Evolutionary conservation across 2,113 vertebrate species (phyloP), one percentile per base, ranked within the genome.

Genomic region (Meleagris gallopavo): DNA sequence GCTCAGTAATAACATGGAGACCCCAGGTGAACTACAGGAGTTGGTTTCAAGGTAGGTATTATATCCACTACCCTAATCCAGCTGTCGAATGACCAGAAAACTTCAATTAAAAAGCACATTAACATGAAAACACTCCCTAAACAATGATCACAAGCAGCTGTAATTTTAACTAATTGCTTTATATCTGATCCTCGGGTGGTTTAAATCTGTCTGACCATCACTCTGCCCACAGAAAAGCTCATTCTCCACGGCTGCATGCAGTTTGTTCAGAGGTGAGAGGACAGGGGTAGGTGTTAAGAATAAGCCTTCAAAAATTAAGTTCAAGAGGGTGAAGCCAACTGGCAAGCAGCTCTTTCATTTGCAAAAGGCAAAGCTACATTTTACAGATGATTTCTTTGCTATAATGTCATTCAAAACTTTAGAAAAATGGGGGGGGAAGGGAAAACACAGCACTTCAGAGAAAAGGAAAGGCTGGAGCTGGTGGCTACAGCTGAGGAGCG

Each of bases 401-500:
- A 55, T 11, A 69, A 20, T 30, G 70, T 92, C 65, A 36, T 41
- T 57, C 7, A 50, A 91, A 80, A 50, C 50, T 89, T 54, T 82
- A 36, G 62, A 54, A 79, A 79, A 79, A 85, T 15, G 32, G 5
- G 11, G 3, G 27, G 3, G 12, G 3, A 20, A 2, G 38, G 38
- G 38, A 13, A 74, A 67, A 6, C 14, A 2, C 4, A 19, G n/a
- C 48, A 34, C 67, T 91, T 89, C 1, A 69, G 43, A 70, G 70
- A 61, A 73, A 36, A 66, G 34, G 57, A 77, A 84, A 13, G 48
- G 15, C 45, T 91, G 54, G 58, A 91, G 58, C 38, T 78, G 21
- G 48, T 2, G 1, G 50, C 52, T 94, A 32, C 38, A 48, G 57
- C 11, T 77, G 58, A 62, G 27, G 38, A 75, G 52, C 0, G 0